phyloP scores from a whole-genome alignment of 2,113 vertebrate genomes.

The Pteropus alecto region DNA sequence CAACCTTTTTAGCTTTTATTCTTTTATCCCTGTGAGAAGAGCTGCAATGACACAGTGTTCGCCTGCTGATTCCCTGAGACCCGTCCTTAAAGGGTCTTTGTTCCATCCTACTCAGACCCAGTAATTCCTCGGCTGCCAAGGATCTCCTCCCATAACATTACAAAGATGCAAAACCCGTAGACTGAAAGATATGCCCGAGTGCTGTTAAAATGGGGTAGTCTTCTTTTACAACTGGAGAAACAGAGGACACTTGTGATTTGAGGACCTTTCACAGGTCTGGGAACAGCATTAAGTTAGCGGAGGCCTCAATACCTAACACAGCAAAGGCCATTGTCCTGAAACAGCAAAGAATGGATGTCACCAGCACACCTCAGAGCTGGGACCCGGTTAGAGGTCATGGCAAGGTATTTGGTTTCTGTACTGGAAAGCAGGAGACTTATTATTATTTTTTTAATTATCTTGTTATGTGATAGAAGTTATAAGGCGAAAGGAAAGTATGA shows the following conservation, averaged over 20 bases:
- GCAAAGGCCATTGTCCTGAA: neutral
- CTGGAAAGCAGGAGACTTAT: neutral
- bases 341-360: neutral
- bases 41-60: rapidly evolving
- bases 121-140: neutral
- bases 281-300: neutral
- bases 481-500: conserved; percentile 42
- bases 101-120: neutral
- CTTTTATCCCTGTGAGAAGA: neutral
- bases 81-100: neutral
- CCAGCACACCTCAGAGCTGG: neutral
- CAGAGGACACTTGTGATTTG: neutral
- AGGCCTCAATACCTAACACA: neutral
- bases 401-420: neutral
- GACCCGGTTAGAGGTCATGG: neutral
- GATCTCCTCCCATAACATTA: neutral
- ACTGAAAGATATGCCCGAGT: neutral
- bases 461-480: conserved; percentile 43
- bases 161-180: neutral
- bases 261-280: neutral
- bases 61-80: neutral
- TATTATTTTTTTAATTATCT: conserved; percentile 53
- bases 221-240: neutral
- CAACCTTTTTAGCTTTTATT: neutral
- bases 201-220: neutral